Evolutionary conservation across 2,797 vertebrate species (phyloP).

Genomic region (Pipistrellus pygmaeus): DNA sequence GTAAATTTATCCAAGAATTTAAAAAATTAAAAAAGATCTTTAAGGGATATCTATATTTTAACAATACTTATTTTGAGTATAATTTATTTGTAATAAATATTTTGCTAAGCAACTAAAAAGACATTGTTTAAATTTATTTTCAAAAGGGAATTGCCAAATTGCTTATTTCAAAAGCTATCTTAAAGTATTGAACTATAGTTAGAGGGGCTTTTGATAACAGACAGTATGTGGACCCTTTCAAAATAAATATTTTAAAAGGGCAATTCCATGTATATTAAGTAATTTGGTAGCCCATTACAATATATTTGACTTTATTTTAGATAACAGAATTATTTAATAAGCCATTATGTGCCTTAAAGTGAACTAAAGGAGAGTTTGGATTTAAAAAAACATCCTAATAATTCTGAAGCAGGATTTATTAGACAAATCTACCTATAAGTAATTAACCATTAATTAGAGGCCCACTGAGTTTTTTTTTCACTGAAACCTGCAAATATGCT

Average conservation of each 20-base stretch:
- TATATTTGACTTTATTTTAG: conserved; percentile 76
- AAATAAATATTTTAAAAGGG: conserved; percentile 54
- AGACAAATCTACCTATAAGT: conserved; percentile 86
- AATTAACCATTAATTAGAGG: conserved; percentile 83
- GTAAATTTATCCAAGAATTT: conserved; percentile 76
- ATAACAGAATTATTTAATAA: conserved; percentile 73
- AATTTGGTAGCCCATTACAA: conserved; percentile 67
- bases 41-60: conserved; percentile 77
- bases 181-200: conserved; percentile 21
- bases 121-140: conserved; percentile 58
- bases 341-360: conserved; percentile 43
- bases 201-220: conserved; percentile 56
- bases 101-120: conserved; percentile 49
- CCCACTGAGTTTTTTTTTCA: conserved; percentile 72
- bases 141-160: conserved; percentile 50
- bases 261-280: conserved; percentile 63
- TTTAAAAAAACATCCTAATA: background rate
- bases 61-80: conserved; percentile 73
- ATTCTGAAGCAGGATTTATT: conserved; percentile 80
- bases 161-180: conserved; percentile 32
- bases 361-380: conserved; percentile 38
- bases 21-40: conserved; percentile 54
- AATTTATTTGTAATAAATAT: conserved; percentile 45
- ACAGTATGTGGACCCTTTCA: background rate
- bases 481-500: conserved; percentile 74